Conservation (phyloP, 2,113 vertebrate genomes). For the Sebastes schlegelii region DNA sequence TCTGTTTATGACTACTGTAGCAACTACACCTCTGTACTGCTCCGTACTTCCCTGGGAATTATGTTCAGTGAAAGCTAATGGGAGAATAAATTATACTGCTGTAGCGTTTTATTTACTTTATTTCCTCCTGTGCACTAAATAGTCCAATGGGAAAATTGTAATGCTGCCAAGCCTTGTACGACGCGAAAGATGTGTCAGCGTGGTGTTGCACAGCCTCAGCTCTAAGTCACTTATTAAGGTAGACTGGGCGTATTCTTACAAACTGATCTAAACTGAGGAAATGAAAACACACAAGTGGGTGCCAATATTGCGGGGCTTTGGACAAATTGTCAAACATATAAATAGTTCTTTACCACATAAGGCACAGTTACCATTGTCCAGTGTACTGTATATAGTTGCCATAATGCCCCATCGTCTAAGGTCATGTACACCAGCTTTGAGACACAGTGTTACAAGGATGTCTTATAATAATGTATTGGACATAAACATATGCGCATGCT, state of each 20-base stretch:
- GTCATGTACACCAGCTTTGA: background rate
- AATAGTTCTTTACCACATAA: constrained; percentile 8
- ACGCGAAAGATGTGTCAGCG: constrained; percentile 36
- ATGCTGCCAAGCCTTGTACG: constrained; percentile 55
- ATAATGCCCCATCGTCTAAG: background rate
- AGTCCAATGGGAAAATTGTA: constrained; percentile 51
- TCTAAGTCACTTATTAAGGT: constrained; percentile 32
- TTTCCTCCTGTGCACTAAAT: constrained; percentile 57
- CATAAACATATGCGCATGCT: constrained; percentile 11
- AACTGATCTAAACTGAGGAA: constrained; percentile 8
- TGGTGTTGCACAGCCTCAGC: constrained; percentile 46
- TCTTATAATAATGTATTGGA: background rate
- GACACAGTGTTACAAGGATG: background rate
- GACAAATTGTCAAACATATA: background rate
- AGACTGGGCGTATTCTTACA: constrained; percentile 15
- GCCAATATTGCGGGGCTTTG: background rate
- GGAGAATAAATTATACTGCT: constrained; percentile 58
- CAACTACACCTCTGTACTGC: constrained; percentile 39
- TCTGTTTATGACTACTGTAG: constrained; percentile 57
- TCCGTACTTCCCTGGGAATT: constrained; percentile 43
- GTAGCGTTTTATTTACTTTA: constrained; percentile 68
- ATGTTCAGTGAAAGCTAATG: constrained; percentile 43
- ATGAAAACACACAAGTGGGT: constrained; percentile 11
- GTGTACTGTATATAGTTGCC: background rate
- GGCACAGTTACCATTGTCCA: background rate